A percentile compares a stretch with the other conserved stretches of the same genome.
Conservation (phyloP, 2,888 invertebrate genomes). For the Caenorhabditis drosophilae region DNA sequence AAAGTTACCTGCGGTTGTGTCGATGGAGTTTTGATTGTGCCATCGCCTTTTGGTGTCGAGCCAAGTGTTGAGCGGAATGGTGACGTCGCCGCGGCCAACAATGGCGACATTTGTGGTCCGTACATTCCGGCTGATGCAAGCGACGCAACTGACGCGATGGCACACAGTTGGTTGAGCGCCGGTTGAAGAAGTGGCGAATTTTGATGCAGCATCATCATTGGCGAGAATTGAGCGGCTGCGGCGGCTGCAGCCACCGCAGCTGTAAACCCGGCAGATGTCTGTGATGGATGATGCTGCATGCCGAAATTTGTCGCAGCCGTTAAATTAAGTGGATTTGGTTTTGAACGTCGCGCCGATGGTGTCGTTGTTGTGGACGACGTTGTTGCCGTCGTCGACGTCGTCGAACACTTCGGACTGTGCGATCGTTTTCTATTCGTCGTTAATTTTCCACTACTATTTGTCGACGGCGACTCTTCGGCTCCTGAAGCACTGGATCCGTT, state of each 20-base stretch:
- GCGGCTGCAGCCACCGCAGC: neutral
- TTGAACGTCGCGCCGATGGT: constrained; percentile 9
- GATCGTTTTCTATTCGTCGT: neutral
- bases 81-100: constrained; percentile 15
- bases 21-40: neutral
- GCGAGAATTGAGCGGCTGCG: constrained; percentile 5
- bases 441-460: neutral
- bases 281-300: constrained; percentile 10
- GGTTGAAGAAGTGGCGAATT: constrained; percentile 21
- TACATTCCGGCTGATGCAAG: constrained; percentile 40
- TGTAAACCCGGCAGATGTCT: constrained; percentile 2
- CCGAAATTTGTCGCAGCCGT: constrained; percentile 20
- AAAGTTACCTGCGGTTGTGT: constrained; percentile 20
- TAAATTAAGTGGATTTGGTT: constrained; percentile 35
- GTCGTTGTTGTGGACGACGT: neutral
- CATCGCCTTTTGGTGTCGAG: constrained; percentile 22
- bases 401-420: neutral
- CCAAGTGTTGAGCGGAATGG: constrained; percentile 36
- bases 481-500: neutral
- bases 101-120: constrained; percentile 42
- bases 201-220: constrained; percentile 19
- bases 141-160: too few species aligned
- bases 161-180: constrained; percentile 22
- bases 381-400: neutral
- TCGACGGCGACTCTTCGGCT: neutral